Evolutionary conservation across 2,888 invertebrate species (phyloP).

Genomic region (Cephus runcator): DNA sequence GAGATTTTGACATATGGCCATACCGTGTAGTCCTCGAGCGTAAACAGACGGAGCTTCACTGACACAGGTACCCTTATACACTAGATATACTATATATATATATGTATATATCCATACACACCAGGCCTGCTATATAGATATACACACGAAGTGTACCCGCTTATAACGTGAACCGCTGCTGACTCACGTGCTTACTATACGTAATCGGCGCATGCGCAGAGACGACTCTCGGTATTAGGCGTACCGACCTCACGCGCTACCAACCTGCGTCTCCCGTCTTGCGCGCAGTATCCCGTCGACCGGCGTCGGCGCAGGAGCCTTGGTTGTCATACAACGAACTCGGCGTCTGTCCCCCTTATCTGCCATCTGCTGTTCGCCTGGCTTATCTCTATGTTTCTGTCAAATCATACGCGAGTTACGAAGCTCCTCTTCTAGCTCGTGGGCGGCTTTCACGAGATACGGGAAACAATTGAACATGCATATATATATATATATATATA

Average conservation of each 20-base stretch:
- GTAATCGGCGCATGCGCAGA: background rate
- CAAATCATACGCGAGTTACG: conserved; percentile 44
- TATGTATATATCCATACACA: conserved; percentile 8
- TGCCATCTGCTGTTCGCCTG: conserved; percentile 26
- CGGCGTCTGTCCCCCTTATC: conserved; percentile 3
- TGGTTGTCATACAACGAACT: background rate
- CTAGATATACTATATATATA: background rate
- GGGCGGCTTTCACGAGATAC: background rate
- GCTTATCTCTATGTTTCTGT: conserved; percentile 49
- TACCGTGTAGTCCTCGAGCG: conserved; percentile 29
- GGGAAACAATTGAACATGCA: background rate
- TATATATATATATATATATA: background rate
- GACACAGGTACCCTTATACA: background rate
- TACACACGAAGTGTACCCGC: background rate
- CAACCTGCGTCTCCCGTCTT: background rate
- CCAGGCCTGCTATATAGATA: background rate
- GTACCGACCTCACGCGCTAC: background rate
- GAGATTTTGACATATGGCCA: conserved; percentile 43
- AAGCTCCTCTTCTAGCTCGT: background rate
- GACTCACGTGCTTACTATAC: conserved; percentile 5
- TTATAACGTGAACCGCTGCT: background rate
- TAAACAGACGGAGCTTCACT: conserved; percentile 30
- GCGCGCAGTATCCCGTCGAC: background rate
- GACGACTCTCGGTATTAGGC: background rate
- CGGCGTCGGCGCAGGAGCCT: background rate